Evolutionary conservation across 1,140 invertebrate species (phyloP).

Genomic region (Lepidurus arcticus): DNA sequence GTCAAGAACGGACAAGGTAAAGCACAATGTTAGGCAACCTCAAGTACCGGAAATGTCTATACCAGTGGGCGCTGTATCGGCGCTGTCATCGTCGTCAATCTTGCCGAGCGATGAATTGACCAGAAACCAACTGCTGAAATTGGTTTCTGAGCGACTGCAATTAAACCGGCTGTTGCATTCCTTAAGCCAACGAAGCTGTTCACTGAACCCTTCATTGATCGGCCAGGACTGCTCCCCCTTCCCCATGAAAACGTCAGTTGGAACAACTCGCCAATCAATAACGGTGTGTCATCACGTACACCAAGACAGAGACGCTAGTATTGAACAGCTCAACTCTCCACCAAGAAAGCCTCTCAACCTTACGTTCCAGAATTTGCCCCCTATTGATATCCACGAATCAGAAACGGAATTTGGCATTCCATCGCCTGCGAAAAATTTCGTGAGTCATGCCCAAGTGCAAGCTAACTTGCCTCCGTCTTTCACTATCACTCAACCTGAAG

Average conservation of each 20-base stretch:
- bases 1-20: neutral
- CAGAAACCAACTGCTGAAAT: neutral
- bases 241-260: neutral
- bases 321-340: neutral
- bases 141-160: neutral
- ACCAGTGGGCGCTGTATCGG: no score
- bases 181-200: neutral
- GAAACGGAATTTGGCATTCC: neutral
- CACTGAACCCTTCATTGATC: neutral
- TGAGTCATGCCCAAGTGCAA: neutral
- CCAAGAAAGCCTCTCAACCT: neutral
- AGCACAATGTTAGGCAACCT: no score
- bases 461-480: neutral
- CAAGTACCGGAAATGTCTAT: no score
- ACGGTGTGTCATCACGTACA: neutral
- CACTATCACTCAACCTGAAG: neutral
- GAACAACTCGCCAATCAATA: neutral
- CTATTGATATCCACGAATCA: neutral
- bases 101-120: neutral
- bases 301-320: neutral
- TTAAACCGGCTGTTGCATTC: neutral
- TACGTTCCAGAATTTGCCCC: neutral
- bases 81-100: neutral
- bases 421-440: neutral
- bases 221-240: neutral